Evolutionary conservation across 1,140 invertebrate species (phyloP).

Genomic region (Nasonia giraulti): DNA sequence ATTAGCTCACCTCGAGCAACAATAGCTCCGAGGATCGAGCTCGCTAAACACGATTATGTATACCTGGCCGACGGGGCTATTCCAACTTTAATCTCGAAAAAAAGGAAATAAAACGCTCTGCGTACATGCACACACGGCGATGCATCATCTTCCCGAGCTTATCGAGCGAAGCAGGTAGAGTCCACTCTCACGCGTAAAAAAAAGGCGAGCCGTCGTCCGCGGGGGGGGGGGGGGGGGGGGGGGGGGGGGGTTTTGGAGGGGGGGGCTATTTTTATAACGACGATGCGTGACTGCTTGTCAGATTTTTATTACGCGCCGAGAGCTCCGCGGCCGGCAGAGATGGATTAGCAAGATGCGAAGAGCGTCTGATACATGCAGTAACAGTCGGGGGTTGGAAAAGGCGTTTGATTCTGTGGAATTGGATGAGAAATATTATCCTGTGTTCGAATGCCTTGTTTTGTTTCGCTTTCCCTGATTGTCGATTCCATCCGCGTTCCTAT

Average conservation of each 20-base stretch:
- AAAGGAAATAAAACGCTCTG: background rate
- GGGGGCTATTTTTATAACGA: slow-evolving; percentile 30
- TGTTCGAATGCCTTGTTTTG: too few relatives aligned
- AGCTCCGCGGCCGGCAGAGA: background rate
- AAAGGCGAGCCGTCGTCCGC: background rate
- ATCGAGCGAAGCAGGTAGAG: slow-evolving; percentile 22
- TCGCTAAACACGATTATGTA: background rate
- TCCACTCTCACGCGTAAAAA: slow-evolving; percentile 2
- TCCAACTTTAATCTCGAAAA: slow-evolving; percentile 12
- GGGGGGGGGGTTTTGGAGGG: too few relatives aligned
- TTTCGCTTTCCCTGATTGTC: too few relatives aligned
- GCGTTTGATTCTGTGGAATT: background rate
- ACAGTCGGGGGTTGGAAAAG: background rate
- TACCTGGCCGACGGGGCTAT: background rate
- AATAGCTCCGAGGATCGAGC: background rate
- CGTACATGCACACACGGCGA: slow-evolving; percentile 12
- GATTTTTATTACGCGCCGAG: slow-evolving; percentile 33
- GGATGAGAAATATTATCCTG: background rate
- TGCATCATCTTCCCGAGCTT: slow-evolving; percentile 15
- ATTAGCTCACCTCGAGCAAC: background rate
- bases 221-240: background rate
- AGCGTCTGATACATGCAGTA: too few relatives aligned
- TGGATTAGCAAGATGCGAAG: too few relatives aligned
- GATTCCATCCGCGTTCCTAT: too few relatives aligned
- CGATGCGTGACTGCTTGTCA: slow-evolving; percentile 34